These are phyloP conservation scores for Catocala nupta DNA, from an alignment of 2,888 invertebrate genomes.

Conservation along the genomic window DNA sequence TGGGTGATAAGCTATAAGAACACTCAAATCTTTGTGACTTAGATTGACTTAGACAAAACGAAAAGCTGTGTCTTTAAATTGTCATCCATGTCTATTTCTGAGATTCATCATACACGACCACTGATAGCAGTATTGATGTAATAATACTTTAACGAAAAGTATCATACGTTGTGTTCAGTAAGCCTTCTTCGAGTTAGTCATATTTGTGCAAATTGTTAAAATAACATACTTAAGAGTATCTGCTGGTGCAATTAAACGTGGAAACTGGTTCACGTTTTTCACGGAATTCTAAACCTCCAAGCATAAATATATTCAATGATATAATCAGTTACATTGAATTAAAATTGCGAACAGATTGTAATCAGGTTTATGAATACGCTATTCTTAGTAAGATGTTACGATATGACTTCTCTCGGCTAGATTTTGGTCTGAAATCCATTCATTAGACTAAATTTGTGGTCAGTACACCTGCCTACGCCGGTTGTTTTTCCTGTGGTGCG, in stretches of 20 bases:
- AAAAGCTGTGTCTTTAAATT: too few species aligned
- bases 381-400: conserved; percentile 47
- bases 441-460: conserved; percentile 47
- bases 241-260: conserved; percentile 6
- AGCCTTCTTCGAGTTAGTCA: too few species aligned
- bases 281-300: conserved; percentile 28
- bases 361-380: conserved; percentile 43
- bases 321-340: conserved; percentile 50
- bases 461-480: conserved; percentile 50
- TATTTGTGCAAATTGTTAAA: too few species aligned
- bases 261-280: conserved; percentile 33
- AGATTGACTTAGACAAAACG: too few species aligned
- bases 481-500: conserved; percentile 47
- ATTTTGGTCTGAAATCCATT: conserved; percentile 53
- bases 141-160: too few species aligned
- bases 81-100: too few species aligned
- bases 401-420: conserved; percentile 32
- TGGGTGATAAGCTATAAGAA: too few species aligned
- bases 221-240: too few species aligned
- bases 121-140: too few species aligned
- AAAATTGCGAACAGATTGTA: conserved; percentile 46
- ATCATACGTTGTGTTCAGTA: too few species aligned
- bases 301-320: conserved; percentile 40
- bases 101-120: too few species aligned
- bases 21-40: too few species aligned